Conservation (phyloP, 2,888 invertebrate genomes). For the Xestia xanthographa region DNA sequence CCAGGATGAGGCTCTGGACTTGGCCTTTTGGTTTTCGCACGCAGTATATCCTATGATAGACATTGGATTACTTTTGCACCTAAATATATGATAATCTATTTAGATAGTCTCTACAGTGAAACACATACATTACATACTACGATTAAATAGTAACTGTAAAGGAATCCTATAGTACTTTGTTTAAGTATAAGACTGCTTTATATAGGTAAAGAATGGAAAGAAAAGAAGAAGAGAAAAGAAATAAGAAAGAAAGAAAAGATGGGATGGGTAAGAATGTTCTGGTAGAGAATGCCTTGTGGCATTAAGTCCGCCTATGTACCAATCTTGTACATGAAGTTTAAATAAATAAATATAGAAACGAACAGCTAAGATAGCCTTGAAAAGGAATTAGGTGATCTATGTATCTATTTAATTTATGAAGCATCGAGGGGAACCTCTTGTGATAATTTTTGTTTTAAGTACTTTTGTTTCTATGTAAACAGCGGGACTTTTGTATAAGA, state of each 20-base stretch:
- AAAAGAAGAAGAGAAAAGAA: too few relatives aligned
- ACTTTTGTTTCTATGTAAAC: not conserved
- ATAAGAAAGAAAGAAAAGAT: too few relatives aligned
- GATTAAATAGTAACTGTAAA: slow-evolving; percentile 15
- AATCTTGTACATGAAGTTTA: too few relatives aligned
- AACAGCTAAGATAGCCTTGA: not conserved
- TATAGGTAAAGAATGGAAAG: too few relatives aligned
- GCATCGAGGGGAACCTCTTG: not conserved
- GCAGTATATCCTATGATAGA: not conserved
- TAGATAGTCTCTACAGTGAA: not conserved
- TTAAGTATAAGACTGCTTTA: slow-evolving; percentile 7
- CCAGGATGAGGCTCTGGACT: not conserved
- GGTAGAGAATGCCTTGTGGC: too few relatives aligned
- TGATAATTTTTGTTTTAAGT: not conserved
- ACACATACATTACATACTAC: not conserved
- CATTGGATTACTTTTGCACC: not conserved
- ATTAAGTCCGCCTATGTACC: too few relatives aligned
- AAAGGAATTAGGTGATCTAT: not conserved
- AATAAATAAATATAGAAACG: too few relatives aligned
- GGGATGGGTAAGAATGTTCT: too few relatives aligned
- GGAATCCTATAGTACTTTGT: slow-evolving; percentile 2
- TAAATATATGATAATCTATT: not conserved
- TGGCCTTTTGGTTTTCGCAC: not conserved
- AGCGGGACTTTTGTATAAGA: not conserved
- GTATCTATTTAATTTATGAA: not conserved